Evolutionary conservation across 2,797 vertebrate genomes (phyloP), one percentile per base, ranked within the genome.

Genomic region (Brachymystax lenok): DNA sequence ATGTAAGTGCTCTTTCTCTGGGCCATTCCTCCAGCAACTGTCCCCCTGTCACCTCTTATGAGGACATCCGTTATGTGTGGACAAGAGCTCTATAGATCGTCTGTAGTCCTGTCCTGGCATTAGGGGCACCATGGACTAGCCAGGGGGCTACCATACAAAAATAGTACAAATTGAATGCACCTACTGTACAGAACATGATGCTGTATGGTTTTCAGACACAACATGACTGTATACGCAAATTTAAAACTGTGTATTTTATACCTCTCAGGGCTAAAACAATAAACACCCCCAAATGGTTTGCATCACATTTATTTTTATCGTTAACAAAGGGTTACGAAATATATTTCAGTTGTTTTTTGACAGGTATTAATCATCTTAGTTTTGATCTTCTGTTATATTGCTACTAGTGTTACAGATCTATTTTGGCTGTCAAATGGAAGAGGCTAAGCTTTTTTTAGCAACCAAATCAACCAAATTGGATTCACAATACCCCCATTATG

Each of bases 261-360:
- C 40, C 40, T 46, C 40, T 46, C 40, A 46, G 2, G 0, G 40
- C 10, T 46, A 46, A 3, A 46, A 46, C 80, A 84, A 73, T 82
- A 84, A 73, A 78, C 69, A 8, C 40, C 40, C n/a, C 35, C 40
- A 50, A 35, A 50, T 83, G 85, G 86, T 78, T 73, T 0, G 74
- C 40, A 46, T 46, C 10, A 46, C 40, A 46, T 46, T 46, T 46
- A 46, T 2, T 46, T 46, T 46, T 10, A 46, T 10, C 10, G 10
- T 63, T 63, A 27, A 21, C 59, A 13, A 24, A 63, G 10, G 3
- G 8, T 63, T 24, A 24, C 12, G 27, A 27, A 12, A 21, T 63
- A 4, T 61, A 61, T 61, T 19, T 61, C 4, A 21, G n/a, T 61
- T 24, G 19, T 8, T 61, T 7, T 61, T 52, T 21, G 56, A 61